Base-by-base conservation (phyloP, 1,140 invertebrate genomes). In the Caenorhabditis brenneri region DNA sequence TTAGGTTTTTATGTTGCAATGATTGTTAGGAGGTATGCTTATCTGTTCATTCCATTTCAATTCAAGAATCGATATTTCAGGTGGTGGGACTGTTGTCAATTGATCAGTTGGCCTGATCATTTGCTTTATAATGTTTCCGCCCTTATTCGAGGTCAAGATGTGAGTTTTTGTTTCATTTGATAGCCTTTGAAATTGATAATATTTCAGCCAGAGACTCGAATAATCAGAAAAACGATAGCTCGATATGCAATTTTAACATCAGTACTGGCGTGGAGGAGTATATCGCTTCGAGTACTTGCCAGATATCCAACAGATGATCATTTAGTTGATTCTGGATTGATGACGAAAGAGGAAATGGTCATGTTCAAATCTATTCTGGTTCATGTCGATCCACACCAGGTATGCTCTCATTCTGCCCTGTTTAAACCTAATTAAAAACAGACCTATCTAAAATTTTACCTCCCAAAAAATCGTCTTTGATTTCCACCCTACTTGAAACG, bases 1-100 rank as follows among this genome's bases (percentile, higher is more conserved):
- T 83, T 89, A 22, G 88, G 88, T 27, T 89, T 89, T 81, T 89
- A 89, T 74, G 88, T 89, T n/a, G 87, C 88, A 7, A 81, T 89
- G 81, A 87, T 88, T 36, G 87, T 89, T n/a, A 69, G 79, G 27
- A 80, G 88, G 46, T 84, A 19, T 22, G 24, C 49, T n/a, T 31
- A 16, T 69, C n/a, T n/a, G n/a, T n/a, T n/a, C n/a, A n/a, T 46
- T 58, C 24, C 5, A 29, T 5, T 27, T 24, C 31, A 22, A 27
- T n/a, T 29, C 65, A 33, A 9, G 39, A 9, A 15, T 19, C 24
- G 1, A 29, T 10, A 5, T 33, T 83, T 51, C 39, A 80, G 83
- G 60, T 89, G 88, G 88, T 89, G 88, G 88, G 88, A 86, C 16
- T 88, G 89, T 80, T 89, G 85, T 81, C 82, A 87, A 58, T 31